Evolutionary conservation across 2,888 invertebrate genomes (phyloP), one percentile per base, ranked within the genome.

Genomic region (Chydorus sphaericus): DNA sequence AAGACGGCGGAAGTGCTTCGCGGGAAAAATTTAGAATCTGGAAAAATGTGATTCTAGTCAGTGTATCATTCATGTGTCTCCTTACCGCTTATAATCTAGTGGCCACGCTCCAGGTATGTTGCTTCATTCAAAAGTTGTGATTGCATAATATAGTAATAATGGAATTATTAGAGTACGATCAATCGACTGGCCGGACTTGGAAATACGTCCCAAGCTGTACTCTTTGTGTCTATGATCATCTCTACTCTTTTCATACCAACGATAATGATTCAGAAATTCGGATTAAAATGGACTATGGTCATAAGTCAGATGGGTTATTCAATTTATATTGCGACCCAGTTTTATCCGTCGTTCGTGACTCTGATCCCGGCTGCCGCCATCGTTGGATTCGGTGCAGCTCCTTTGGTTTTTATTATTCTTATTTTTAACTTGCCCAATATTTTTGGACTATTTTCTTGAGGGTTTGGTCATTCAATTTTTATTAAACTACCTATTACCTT

Each of bases 81-180:
- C 91, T 97, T 74, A 94, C 93, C 56, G 92, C 94, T 55, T 96
- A 93, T 73, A 88, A 92, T 72, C 91, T 92, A 57, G 88, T 92
- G 62, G 89, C 92, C 31, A 93, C 92, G 69, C 77, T 97, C 52
- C 96, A 67, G 58, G 70, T 56, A n/a, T n/a, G n/a, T n/a, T n/a
- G n/a, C n/a, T n/a, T n/a, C n/a, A n/a, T 61, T 72, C 26, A 70
- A 72, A 61, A 65, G 4, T 61, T 64, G 4, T 60, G 66, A 2
- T 65, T 67, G 54, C 61, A 62, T 23, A 58, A 61, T 7, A 58
- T 64, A 65, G 53, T 60, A 30, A n/a, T n/a, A n/a, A n/a, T n/a
- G n/a, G n/a, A n/a, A n/a, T n/a, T n/a, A n/a, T n/a, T 61, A 90
- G 70, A 91, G 90, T 60, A 90, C 89, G 62, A 84, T 93, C 66